These are phyloP conservation scores for Drosophila hamatofila DNA, from an alignment of 2,888 invertebrate species.

Conservation along the genomic window DNA sequence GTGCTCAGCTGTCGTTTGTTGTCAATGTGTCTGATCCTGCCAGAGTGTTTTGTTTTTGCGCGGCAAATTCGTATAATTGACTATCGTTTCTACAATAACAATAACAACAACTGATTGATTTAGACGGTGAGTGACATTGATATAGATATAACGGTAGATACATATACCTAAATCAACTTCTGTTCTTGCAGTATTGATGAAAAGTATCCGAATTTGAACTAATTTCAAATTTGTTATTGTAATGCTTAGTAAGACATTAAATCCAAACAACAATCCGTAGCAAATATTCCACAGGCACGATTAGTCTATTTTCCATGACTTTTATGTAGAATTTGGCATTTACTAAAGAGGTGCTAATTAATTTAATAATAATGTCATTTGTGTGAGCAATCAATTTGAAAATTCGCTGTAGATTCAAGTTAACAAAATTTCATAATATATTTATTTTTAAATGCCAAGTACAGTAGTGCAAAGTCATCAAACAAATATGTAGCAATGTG, in stretches of 20 bases:
- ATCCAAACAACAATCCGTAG: constrained; percentile 15
- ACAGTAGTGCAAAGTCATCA: constrained; percentile 11
- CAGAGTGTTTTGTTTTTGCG: constrained; percentile 50
- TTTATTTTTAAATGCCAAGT: constrained; percentile 10
- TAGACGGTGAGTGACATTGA: constrained; percentile 54
- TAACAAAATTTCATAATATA: constrained; percentile 1
- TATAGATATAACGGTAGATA: constrained; percentile 7
- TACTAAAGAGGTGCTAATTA: constrained; percentile 43
- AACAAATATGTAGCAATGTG: neutral
- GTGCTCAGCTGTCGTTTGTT: constrained; percentile 74
- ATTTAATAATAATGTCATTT: constrained; percentile 36
- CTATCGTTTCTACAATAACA: constrained; percentile 13
- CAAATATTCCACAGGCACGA: constrained; percentile 40
- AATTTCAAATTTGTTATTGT: constrained; percentile 21
- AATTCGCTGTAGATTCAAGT: constrained; percentile 15
- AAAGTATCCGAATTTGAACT: constrained; percentile 14
- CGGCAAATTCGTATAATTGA: constrained; percentile 33
- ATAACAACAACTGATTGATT: constrained; percentile 44
- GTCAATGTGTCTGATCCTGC: constrained; percentile 64
- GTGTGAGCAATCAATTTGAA: constrained; percentile 44
- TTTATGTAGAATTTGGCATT: constrained; percentile 27
- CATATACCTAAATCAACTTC: constrained; percentile 11
- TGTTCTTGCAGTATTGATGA: constrained; percentile 44
- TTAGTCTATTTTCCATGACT: constrained; percentile 24
- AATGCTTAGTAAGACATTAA: constrained; percentile 36